A percentile compares a stretch with the other conserved stretches of the same genome.
Conservation (phyloP, 2,888 invertebrate genomes). For the Trissoscelio sp. region DNA sequence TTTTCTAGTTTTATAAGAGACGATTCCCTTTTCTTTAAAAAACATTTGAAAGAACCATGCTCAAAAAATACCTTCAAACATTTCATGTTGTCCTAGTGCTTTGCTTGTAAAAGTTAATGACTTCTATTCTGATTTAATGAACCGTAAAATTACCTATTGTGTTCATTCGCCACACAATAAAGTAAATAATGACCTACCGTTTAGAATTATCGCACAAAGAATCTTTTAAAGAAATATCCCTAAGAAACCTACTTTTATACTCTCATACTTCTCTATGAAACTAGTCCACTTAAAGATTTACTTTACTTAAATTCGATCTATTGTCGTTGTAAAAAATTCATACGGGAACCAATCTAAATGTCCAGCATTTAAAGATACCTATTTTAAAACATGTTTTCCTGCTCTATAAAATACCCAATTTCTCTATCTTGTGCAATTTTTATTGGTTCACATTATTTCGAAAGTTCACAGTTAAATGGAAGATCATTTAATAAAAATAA, state of each 20-base stretch:
- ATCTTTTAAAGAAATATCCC: not conserved
- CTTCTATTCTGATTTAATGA: conserved; percentile 20
- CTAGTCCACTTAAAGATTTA: conserved; percentile 13
- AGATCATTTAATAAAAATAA: too few relatives aligned
- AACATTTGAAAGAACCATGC: not conserved
- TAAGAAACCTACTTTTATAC: not conserved
- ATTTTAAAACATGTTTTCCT: too few relatives aligned
- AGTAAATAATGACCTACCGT: not conserved
- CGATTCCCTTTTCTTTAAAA: not conserved
- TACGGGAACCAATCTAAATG: too few relatives aligned
- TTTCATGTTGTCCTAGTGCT: not conserved
- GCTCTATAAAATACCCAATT: too few relatives aligned
- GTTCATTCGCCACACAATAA: not conserved
- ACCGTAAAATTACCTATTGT: conserved; percentile 8
- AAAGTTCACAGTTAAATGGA: too few relatives aligned
- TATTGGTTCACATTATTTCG: too few relatives aligned
- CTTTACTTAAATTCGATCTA: not conserved
- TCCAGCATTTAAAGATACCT: too few relatives aligned
- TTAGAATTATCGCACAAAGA: not conserved
- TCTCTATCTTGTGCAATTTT: too few relatives aligned
- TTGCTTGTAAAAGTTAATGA: conserved; percentile 16
- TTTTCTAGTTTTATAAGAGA: too few relatives aligned
- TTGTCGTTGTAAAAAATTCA: not conserved
- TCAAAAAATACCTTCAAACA: conserved; percentile 8
- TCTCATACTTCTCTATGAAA: conserved; percentile 9